Percentiles rank a stretch among this genome's conserved stretches.
These are phyloP conservation scores for Abscondita cerata DNA, from an alignment of 2,888 invertebrate species.

Conservation along the genomic window DNA sequence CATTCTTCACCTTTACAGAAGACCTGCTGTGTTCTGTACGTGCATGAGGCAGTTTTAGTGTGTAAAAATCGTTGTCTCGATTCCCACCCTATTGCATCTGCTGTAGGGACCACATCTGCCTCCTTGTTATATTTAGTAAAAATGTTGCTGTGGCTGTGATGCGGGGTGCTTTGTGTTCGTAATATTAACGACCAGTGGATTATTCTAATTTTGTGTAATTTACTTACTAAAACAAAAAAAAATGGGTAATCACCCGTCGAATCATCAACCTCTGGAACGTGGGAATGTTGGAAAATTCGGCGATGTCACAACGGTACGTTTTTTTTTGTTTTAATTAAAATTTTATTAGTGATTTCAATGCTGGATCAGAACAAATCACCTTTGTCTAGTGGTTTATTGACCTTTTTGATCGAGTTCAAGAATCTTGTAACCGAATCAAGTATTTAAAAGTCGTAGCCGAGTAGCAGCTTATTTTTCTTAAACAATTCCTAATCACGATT, in stretches of 20 bases:
- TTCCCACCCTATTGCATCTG: constrained; percentile 49
- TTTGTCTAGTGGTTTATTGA: constrained; percentile 29
- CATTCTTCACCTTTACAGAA: constrained; percentile 40
- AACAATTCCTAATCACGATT: no score
- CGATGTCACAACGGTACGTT: constrained; percentile 57
- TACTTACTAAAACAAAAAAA: constrained; percentile 43
- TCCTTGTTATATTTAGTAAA: constrained; percentile 26
- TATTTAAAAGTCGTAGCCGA: no score
- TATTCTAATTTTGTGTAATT: constrained; percentile 32
- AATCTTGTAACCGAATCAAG: no score
- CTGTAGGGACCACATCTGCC: constrained; percentile 50
- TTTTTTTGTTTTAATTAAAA: neutral
- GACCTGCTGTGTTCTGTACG: constrained; percentile 23
- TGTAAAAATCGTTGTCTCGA: constrained; percentile 24
- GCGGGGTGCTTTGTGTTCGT: constrained; percentile 15
- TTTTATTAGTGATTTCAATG: constrained; percentile 18
- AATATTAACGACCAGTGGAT: constrained; percentile 32
- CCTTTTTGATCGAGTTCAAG: constrained; percentile 15
- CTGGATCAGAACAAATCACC: constrained; percentile 7
- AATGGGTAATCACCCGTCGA: constrained; percentile 87
- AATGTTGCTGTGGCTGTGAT: constrained; percentile 24
- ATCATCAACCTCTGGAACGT: constrained; percentile 83
- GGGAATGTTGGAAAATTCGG: constrained; percentile 63
- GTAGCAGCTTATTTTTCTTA: no score
- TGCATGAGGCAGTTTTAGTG: neutral